Base-by-base conservation (phyloP, 92 coral and sea anemone species). In the Epizoanthus ramosus region DNA sequence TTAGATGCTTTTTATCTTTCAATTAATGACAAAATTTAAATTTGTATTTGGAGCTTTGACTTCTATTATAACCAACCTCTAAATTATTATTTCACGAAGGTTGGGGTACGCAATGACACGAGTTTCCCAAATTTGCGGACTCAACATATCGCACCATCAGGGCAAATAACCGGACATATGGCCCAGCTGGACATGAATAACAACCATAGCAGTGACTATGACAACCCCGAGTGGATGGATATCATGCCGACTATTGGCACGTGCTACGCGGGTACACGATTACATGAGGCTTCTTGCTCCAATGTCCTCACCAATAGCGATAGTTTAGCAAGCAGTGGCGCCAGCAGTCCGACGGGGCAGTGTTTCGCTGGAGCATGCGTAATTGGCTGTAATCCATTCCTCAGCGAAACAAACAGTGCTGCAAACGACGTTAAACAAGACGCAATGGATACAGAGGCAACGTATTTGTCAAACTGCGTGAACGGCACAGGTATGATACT, bases 171-270 rank as follows among this genome's bases (percentile, higher is more conserved):
- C 71, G 18, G 47, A 66, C 4, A 28, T 13, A 5, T 47, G 53
- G 53, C 53, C 53, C 53, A 47, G 53, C 8, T 10, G 53, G 53
- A 47, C 53, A 8, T 47, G 53, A 47, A 47, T 47, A 66, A 66
- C 8, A 66, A 66, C 71, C 28, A 24, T 41, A 15, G 5, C 45
- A 18, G n/a, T 3, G 71, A 66, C 19, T 66, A 66, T 41, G 47
- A 31, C 13, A 66, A 66, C 22, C 71, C 71, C 39, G 71, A 66
- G 43, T 66, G 47, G 71, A 18, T 41, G 9, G 71, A 66, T n/a
- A 66, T 66, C 50, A 24, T 66, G n/a, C 71, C 71, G 43, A n/a
- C 71, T 9, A 28, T 66, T 3, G 43, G 33, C 25, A 39, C 24
- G 41, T 65, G 70, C 39, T 65, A 31, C 53, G 12, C 53, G 2